Conservation (phyloP, 2,113 vertebrate genomes). For the Sialia sialis region DNA sequence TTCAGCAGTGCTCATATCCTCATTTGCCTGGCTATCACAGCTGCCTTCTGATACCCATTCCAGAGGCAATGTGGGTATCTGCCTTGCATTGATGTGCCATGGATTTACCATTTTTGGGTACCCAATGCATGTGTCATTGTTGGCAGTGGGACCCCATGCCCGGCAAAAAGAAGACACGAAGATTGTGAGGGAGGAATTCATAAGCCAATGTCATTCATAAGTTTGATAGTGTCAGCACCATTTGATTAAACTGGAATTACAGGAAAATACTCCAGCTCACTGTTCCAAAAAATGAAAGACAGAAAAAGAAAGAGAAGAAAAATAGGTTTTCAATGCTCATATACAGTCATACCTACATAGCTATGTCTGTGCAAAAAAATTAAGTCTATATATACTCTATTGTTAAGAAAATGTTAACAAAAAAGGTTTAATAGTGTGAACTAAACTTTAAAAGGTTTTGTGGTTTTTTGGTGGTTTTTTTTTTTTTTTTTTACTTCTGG, state of each 20-base stretch:
- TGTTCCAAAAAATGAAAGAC: not conserved
- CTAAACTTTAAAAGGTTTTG: not conserved
- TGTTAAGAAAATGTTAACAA: not conserved
- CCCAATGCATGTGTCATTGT: fast-evolving
- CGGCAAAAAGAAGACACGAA: not conserved
- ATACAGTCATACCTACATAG: not conserved
- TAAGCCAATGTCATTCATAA: not conserved
- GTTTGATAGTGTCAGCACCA: not conserved
- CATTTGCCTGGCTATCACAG: not conserved
- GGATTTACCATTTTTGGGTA: not conserved
- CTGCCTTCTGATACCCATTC: not conserved
- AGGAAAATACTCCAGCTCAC: not conserved
- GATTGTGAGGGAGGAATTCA: not conserved
- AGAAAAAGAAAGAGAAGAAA: not conserved
- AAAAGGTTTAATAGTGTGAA: not conserved
- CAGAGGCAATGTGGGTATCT: not conserved
- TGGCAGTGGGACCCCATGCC: not conserved
- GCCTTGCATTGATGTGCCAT: not conserved
- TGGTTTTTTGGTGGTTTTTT: not conserved
- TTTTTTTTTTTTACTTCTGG: not conserved
- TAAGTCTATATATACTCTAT: not conserved
- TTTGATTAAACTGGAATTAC: not conserved
- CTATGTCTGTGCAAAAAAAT: not conserved
- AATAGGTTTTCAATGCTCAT: fast-evolving
- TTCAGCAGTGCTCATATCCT: not conserved